Conservation (phyloP, 2,113 vertebrate species). For the Malurus elegans region DNA sequence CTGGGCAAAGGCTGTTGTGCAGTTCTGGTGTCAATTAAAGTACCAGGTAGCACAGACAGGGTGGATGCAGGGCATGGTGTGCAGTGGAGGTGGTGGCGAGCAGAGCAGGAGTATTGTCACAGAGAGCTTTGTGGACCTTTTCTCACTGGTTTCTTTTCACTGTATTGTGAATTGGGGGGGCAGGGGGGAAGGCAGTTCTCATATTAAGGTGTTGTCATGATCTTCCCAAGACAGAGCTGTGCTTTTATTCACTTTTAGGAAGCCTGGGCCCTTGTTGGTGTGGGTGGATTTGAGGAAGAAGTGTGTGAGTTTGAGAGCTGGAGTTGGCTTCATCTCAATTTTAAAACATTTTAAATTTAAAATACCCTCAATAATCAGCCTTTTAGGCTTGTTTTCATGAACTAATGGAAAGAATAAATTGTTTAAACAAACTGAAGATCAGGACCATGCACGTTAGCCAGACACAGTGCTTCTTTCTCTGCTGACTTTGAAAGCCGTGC, state of each 20-base stretch:
- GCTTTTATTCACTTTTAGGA: not conserved
- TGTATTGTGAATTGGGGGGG: not conserved
- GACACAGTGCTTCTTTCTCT: not conserved
- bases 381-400: not conserved
- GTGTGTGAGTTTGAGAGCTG: not conserved
- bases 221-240: not conserved
- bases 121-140: not conserved
- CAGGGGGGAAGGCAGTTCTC: not conserved
- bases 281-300: not conserved
- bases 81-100: not conserved
- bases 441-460: not conserved
- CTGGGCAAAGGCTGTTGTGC: not conserved
- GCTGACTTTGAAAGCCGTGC: not conserved
- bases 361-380: not conserved
- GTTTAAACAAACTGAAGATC: not conserved
- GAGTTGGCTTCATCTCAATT: not conserved
- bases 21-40: not conserved
- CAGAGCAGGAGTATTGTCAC: not conserved
- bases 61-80: not conserved
- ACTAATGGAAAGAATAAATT: not conserved
- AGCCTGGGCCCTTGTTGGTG: not conserved
- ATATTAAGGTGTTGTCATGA: not conserved
- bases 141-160: not conserved
- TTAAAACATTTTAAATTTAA: not conserved
- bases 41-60: fast-evolving